phyloP scores from a whole-genome alignment of 2,888 invertebrate species.

The Micoletzkya japonica region DNA sequence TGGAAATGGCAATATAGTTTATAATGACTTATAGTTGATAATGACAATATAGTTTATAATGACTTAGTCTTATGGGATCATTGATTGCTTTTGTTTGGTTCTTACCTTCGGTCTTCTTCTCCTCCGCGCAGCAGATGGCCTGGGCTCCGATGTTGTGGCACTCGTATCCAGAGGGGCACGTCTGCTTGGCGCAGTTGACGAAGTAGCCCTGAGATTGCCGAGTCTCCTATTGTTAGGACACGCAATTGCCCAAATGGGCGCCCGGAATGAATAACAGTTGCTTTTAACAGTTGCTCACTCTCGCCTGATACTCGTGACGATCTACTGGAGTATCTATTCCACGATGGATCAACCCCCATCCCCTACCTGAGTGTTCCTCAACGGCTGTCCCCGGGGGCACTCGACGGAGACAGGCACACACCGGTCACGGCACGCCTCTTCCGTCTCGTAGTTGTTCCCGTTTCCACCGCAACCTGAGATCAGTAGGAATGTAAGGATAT shows the following conservation, averaged over 20 bases:
- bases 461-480: slow-evolving; percentile 62
- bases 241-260: too few relatives aligned
- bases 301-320: too few relatives aligned
- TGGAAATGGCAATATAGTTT: slow-evolving; percentile 27
- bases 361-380: slow-evolving; percentile 4
- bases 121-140: slow-evolving; percentile 59
- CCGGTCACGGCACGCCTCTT: slow-evolving; percentile 46
- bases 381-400: slow-evolving; percentile 33
- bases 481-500: too few relatives aligned
- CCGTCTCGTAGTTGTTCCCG: slow-evolving; percentile 60
- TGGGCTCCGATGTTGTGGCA: slow-evolving; percentile 52
- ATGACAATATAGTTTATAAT: too few relatives aligned
- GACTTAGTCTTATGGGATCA: too few relatives aligned
- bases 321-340: neutral
- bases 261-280: too few relatives aligned
- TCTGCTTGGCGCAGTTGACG: slow-evolving; percentile 54
- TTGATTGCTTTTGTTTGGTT: too few relatives aligned
- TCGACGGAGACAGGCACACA: slow-evolving; percentile 47
- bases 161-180: slow-evolving; percentile 57
- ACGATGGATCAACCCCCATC: neutral
- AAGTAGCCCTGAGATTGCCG: slow-evolving; percentile 27
- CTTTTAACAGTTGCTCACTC: too few relatives aligned
- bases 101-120: slow-evolving; percentile 41
- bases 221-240: too few relatives aligned
- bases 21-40: too few relatives aligned